Base-by-base conservation (phyloP, 2,888 invertebrate genomes). In the Phaonia tiefii region DNA sequence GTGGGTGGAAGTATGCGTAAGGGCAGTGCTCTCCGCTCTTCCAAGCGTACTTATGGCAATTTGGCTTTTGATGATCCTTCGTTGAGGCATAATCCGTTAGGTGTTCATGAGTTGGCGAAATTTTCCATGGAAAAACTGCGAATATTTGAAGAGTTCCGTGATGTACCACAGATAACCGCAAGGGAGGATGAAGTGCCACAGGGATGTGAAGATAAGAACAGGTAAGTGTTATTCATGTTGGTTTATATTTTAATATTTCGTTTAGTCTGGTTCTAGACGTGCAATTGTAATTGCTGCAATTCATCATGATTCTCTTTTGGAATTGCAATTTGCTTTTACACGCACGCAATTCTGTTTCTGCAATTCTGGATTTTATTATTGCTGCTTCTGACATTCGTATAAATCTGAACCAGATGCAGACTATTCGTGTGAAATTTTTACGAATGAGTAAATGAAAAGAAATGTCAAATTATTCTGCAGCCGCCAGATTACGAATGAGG, bases 191-290 rank as follows among this genome's bases (percentile, higher is more conserved):
- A 97, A 87, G 93, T 97, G 66, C 97, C 97, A 0, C 92, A 93
- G 0, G 98, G 97, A 0, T 96, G 96, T 83, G 98, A 98, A 88
- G 94, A 95, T 82, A 98, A 97, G 91, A 98, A 98, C 91, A 92
- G 96, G 90, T 91, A 84, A 84, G 87, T 86, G 8, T 7, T 44
- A 5, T 2, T 15, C 46, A 46, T 44, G 2, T 44, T 13, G 10
- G 44, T 44, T 10, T 44, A n/a, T 44, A 37, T 10, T 44, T 11
- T 7, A 37, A 7, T 37, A 37, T 7, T n/a, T n/a, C n/a, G n/a
- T n/a, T n/a, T n/a, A n/a, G n/a, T n/a, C n/a, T n/a, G n/a, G n/a
- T n/a, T n/a, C n/a, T n/a, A n/a, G n/a, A n/a, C n/a, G n/a, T n/a
- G n/a, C n/a, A n/a, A n/a, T n/a, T n/a, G n/a, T n/a, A n/a, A n/a